Evolutionary conservation across 2,113 vertebrate genomes (phyloP), one percentile per base, ranked within the genome.

Genomic region (Coturnix japonica): DNA sequence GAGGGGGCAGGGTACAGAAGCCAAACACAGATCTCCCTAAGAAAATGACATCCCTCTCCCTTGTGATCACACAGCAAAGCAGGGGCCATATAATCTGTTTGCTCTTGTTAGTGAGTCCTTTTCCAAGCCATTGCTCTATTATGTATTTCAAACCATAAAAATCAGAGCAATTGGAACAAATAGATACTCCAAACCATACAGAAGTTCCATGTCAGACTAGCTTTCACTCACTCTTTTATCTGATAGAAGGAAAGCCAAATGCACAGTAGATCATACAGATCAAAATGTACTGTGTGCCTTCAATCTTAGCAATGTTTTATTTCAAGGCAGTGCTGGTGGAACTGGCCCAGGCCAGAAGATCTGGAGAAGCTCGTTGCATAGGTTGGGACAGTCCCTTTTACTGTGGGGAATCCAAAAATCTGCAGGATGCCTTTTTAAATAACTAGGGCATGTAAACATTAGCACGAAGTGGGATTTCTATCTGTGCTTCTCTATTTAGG

Each of bases 381-480:
- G 73, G 60, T 91, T 51, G 23, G 71, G 83, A 88, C 12, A 37
- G 79, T 85, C 54, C 93, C 89, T 89, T 93, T 87, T 94, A 77
- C 77, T 83, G 77, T 57, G 74, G 59, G 26, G 75, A 91, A 95
- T 92, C 89, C 89, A 95, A 49, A 96, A 93, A 94, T 79, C 87
- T 91, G 71, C 93, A 87, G 57, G 77, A 92, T 17, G 8, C 66
- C 87, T 85, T 93, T 90, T 82, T 91, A 76, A 95, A 92, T 91
- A 96, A 94, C 67, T 95, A 96, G 95, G 95, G 88, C 95, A 96
- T 86, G 90, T 95, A 96, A 97, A 96, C 82, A 96, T 78, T 16
- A 70, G 49, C 78, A 92, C 1, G 1, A 94, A 90, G 43, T 77
- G 90, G 74, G 74, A 79, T 89, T 95, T 94, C 95, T 94, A 22